phyloP scores from a whole-genome alignment of 2,113 vertebrate genomes.

The Natator depressus region DNA sequence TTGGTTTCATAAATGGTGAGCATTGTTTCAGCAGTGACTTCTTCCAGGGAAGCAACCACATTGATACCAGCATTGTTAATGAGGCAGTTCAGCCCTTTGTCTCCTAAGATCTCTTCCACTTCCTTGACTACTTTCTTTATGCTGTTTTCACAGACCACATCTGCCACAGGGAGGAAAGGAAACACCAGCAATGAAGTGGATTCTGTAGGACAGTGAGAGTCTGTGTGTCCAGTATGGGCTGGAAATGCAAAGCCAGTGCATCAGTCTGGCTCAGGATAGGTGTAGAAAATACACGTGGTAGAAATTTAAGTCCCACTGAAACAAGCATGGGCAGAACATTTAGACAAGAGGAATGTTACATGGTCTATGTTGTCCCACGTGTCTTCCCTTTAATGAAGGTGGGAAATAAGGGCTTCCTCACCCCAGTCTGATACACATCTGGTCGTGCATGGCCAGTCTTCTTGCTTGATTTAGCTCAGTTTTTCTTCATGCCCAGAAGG shows the following conservation, averaged over 20 bases:
- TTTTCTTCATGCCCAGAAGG: not conserved
- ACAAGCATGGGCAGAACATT: not conserved
- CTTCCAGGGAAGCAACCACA: constrained; percentile 28
- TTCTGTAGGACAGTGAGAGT: rapidly evolving
- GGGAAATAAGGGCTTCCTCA: not conserved
- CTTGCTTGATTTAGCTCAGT: not conserved
- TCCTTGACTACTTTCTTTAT: constrained; percentile 74
- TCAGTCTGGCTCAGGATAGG: rapidly evolving
- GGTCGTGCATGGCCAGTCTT: too few species aligned
- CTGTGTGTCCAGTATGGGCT: rapidly evolving
- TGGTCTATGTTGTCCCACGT: not conserved
- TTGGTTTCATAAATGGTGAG: constrained; percentile 75
- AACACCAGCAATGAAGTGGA: not conserved
- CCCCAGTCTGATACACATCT: not conserved
- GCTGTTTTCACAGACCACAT: constrained; percentile 66
- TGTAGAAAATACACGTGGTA: not conserved
- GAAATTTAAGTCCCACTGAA: not conserved
- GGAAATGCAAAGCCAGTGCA: not conserved
- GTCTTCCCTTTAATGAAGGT: not conserved
- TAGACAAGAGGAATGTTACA: not conserved
- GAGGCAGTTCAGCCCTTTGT: constrained; percentile 78
- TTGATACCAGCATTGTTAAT: constrained; percentile 80
- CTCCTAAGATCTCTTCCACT: constrained; percentile 71
- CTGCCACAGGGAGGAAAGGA: constrained; percentile 24
- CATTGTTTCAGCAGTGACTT: constrained; percentile 75